A percentile compares a stretch with the other conserved stretches of the same genome.
phyloP scores from a whole-genome alignment of 2,113 vertebrate species.

The Potamarius usumacintae region DNA sequence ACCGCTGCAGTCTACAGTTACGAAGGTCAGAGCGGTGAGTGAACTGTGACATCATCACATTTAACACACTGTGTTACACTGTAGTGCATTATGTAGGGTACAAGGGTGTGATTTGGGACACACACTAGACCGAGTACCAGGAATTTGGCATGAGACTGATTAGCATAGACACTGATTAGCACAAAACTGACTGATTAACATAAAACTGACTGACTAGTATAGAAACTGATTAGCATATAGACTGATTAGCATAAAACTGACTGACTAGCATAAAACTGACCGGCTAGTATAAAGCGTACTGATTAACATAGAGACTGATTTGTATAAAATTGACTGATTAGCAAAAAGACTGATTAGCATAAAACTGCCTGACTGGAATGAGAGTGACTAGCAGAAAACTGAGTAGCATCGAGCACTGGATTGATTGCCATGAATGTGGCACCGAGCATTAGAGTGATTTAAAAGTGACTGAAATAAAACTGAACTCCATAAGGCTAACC shows the following conservation, averaged over 20 bases:
- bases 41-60: neutral
- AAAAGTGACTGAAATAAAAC: neutral
- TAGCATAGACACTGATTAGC: neutral
- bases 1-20: constrained; percentile 78
- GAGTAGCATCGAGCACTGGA: neutral
- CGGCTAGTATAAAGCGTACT: too few relatives aligned
- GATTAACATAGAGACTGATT: too few relatives aligned
- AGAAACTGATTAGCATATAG: too few relatives aligned
- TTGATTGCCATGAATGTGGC: neutral
- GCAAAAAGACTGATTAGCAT: too few relatives aligned
- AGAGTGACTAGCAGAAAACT: neutral
- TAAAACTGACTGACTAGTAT: too few relatives aligned
- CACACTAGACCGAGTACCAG: neutral
- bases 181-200: neutral
- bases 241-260: too few relatives aligned
- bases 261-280: too few relatives aligned
- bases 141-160: neutral
- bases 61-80: neutral
- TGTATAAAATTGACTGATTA: too few relatives aligned
- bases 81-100: neutral
- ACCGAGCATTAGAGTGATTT: neutral
- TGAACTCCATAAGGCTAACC: too few relatives aligned
- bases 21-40: constrained; percentile 82
- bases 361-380: too few relatives aligned
- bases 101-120: neutral